Conservation (phyloP, 2,888 invertebrate genomes). For the Slavum lentiscoides region DNA sequence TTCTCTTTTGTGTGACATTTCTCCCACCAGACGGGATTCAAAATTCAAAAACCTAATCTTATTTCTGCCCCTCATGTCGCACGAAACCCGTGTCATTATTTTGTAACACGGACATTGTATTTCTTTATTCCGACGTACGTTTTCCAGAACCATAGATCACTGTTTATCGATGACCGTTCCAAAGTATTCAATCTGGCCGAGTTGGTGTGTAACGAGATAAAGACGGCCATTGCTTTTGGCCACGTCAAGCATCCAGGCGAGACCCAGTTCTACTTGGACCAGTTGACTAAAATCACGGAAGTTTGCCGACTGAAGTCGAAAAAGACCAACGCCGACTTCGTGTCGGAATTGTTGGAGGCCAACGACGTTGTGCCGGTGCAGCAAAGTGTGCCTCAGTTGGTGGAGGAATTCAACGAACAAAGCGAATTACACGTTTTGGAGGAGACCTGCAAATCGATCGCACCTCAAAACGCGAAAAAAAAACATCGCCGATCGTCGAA, state of each 20-base stretch:
- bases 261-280: conserved; percentile 23
- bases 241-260: neutral
- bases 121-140: neutral
- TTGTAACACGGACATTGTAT: too few species aligned
- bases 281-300: conserved; percentile 39
- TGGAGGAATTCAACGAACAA: neutral
- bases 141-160: conserved; percentile 28
- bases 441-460: too few species aligned
- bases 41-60: too few species aligned
- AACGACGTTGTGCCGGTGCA: neutral
- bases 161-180: conserved; percentile 13
- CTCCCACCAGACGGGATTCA: too few species aligned
- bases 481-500: neutral
- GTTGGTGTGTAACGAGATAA: conserved; percentile 43
- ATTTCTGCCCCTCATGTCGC: too few species aligned
- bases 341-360: neutral
- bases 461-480: too few species aligned
- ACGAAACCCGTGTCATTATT: too few species aligned
- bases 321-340: neutral
- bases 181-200: conserved; percentile 35
- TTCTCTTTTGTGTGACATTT: too few species aligned
- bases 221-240: conserved; percentile 2
- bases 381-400: neutral
- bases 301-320: conserved; percentile 35
- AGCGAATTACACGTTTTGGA: neutral